Evolutionary conservation across 2,113 vertebrate species (phyloP), one percentile per base, ranked within the genome.

Genomic region (Pollachius pollachius): DNA sequence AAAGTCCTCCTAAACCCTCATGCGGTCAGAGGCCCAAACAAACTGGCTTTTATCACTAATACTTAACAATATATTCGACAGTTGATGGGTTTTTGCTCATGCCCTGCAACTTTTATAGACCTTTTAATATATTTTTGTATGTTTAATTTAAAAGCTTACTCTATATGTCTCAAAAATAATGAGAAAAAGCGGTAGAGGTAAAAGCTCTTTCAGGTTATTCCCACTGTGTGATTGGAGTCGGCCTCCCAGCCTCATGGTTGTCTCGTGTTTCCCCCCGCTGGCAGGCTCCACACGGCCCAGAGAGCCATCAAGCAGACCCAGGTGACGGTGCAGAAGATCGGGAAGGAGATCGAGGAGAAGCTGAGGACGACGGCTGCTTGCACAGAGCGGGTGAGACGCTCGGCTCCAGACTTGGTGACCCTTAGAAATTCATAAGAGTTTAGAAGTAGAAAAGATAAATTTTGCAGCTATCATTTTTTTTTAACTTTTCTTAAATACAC

Each of bases 231-330:
- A 23, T 23, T 23, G 23, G 23, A 23, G 23, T 2, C 23, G 23
- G 23, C 23, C 23, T 23, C 23, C 23, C 23, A 23, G 23, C 23
- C 23, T 23, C 41, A 13, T 48, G 41, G 41, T 48, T 48, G 11
- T 48, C 9, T 48, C 11, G 41, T 48, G 41, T 48, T 13, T 9
- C 5, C 12, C 12, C 2, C 41, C 8, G 0, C 41, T 68, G 86
- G 15, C 91, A 99, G 97, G 89, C 95, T 99, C 77, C 97, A 97
- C 88, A 96, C 96, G 74, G 96, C 96, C 62, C 97, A 99, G 83
- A 94, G 95, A 91, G 97, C 95, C 90, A 99, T 99, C 91, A 99
- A 98, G 89, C 97, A 99, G 93, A 99, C 95, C 90, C 97, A 99
- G 91, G 94, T 98, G 87, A 98, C 96, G 0, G 97, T 99, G 85